These are phyloP conservation scores for Stenolophus ochropezus DNA, from an alignment of 2,888 invertebrate species.

Conservation along the genomic window DNA sequence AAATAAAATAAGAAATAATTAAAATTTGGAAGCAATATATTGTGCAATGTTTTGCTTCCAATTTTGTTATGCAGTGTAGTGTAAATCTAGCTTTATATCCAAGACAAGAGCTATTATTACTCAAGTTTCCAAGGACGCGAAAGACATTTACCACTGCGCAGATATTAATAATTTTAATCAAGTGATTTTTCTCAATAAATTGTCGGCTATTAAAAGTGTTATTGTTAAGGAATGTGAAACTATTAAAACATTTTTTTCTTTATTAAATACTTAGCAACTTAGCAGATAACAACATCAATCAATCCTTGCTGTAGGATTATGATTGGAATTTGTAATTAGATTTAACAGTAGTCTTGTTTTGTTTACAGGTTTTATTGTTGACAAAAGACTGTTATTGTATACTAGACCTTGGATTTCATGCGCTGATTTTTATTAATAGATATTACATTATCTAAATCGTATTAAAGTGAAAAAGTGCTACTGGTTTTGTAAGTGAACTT, in stretches of 20 bases:
- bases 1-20: too few relatives aligned
- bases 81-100: background rate
- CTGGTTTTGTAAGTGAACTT: background rate
- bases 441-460: background rate
- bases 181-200: slow-evolving; percentile 38
- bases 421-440: slow-evolving; percentile 1
- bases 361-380: background rate
- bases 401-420: slow-evolving; percentile 10
- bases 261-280: background rate
- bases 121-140: slow-evolving; percentile 28
- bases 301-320: background rate
- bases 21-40: too few relatives aligned
- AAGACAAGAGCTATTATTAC: slow-evolving; percentile 24
- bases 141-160: slow-evolving; percentile 21
- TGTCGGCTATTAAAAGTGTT: slow-evolving; percentile 31
- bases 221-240: slow-evolving; percentile 36
- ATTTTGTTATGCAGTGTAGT: background rate
- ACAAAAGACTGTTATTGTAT: slow-evolving; percentile 21
- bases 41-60: background rate
- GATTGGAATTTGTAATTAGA: slow-evolving; percentile 22
- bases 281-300: slow-evolving; percentile 24
- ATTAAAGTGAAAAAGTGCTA: background rate
- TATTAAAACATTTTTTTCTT: slow-evolving; percentile 12
- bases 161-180: slow-evolving; percentile 43
- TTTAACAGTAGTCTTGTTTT: slow-evolving; percentile 6